These are phyloP conservation scores for Rhynchophorus ferrugineus DNA, from an alignment of 1,140 invertebrate species.

Conservation along the genomic window DNA sequence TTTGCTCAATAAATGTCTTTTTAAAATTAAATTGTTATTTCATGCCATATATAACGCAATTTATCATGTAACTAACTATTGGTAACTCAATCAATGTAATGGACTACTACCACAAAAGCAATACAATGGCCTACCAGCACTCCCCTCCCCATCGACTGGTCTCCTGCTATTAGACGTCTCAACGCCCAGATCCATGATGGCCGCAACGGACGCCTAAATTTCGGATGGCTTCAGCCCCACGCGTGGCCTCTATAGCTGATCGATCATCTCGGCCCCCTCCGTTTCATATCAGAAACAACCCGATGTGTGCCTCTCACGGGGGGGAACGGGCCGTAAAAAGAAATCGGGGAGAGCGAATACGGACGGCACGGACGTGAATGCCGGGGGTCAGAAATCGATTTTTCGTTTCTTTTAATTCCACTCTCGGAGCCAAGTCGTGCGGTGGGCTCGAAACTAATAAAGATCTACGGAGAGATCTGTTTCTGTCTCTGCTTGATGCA, in stretches of 20 bases:
- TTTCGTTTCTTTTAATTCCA: not conserved
- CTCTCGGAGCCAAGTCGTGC: not conserved
- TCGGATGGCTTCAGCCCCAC: slow-evolving; percentile 1
- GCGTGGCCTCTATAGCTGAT: slow-evolving; percentile 12
- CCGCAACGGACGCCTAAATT: not conserved
- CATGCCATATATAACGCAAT: too few relatives aligned
- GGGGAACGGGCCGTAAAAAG: not conserved
- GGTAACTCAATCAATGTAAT: too few relatives aligned
- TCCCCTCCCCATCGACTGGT: not conserved
- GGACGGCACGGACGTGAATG: not conserved
- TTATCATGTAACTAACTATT: too few relatives aligned
- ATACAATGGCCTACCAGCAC: too few relatives aligned
- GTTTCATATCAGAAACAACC: not conserved
- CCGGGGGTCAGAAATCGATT: not conserved
- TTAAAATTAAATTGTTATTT: too few relatives aligned
- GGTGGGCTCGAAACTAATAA: too few relatives aligned
- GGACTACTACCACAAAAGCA: too few relatives aligned
- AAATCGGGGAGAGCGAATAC: not conserved
- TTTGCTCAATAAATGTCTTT: too few relatives aligned
- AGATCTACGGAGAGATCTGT: too few relatives aligned
- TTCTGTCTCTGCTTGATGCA: too few relatives aligned
- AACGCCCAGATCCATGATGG: slow-evolving; percentile 10
- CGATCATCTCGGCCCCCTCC: slow-evolving; percentile 4
- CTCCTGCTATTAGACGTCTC: not conserved
- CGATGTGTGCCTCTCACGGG: slow-evolving; percentile 5